Percentiles rank a stretch among this genome's conserved stretches.
phyloP scores from a whole-genome alignment of 2,113 vertebrate genomes.

The human region DNA sequence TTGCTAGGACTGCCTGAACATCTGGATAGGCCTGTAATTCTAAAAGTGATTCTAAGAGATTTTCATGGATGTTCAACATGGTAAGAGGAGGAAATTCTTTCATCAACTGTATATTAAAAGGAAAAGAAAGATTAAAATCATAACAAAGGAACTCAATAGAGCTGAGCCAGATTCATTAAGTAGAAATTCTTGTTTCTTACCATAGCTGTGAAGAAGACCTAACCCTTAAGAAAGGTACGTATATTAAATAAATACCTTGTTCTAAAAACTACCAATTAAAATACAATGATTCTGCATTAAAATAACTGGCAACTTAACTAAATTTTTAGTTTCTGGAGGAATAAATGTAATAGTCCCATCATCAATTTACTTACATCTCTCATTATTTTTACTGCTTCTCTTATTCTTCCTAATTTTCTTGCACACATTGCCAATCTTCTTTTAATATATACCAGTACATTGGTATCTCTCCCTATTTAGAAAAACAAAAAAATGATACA shows the following conservation, averaged over 20 bases:
- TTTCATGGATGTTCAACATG: slow-evolving; percentile 99
- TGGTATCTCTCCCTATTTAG: slow-evolving; percentile 94
- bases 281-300: slow-evolving; percentile 46
- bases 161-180: slow-evolving; percentile 12
- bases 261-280: slow-evolving; percentile 26
- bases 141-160: slow-evolving; percentile 37
- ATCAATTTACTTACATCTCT: slow-evolving; percentile 94
- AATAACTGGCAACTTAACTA: slow-evolving; percentile 35
- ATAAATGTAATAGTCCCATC: neutral
- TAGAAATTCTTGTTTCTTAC: slow-evolving; percentile 49
- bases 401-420: slow-evolving; percentile 96
- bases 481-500: slow-evolving; percentile 55
- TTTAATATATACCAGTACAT: slow-evolving; percentile 97
- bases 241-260: slow-evolving; percentile 35
- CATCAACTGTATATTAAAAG: slow-evolving; percentile 91
- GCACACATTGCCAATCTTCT: slow-evolving; percentile 98
- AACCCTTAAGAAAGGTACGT: neutral
- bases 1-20: slow-evolving; percentile 98
- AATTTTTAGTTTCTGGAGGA: slow-evolving; percentile 34
- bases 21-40: slow-evolving; percentile 99
- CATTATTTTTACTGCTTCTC: slow-evolving; percentile 99
- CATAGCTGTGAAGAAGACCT: slow-evolving; percentile 24
- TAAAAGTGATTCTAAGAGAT: slow-evolving; percentile 96
- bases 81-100: slow-evolving; percentile 98
- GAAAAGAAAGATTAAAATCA: slow-evolving; percentile 64